Percentiles rank a stretch among this genome's conserved stretches.
These are phyloP conservation scores for Strigamia crassipes DNA, from an alignment of 2,888 invertebrate genomes.

Conservation along the genomic window DNA sequence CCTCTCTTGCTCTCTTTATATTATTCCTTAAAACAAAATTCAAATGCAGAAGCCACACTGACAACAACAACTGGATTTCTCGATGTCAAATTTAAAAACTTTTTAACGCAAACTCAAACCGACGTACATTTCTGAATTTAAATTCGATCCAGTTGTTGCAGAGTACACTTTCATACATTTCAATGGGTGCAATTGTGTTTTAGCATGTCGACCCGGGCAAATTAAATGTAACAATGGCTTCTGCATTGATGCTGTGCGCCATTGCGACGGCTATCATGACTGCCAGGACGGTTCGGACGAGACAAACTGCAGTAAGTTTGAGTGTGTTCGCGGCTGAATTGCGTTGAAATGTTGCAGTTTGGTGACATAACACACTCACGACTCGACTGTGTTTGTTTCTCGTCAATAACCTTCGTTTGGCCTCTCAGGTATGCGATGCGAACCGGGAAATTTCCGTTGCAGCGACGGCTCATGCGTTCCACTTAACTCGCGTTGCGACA, in stretches of 20 bases:
- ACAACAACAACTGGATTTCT: background rate
- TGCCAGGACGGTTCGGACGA: constrained; percentile 65
- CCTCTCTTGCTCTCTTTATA: background rate
- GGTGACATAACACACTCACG: background rate
- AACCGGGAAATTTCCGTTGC: constrained; percentile 68
- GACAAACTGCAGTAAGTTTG: constrained; percentile 62
- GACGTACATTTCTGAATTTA: background rate
- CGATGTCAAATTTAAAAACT: background rate
- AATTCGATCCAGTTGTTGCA: background rate
- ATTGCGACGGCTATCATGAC: constrained; percentile 48
- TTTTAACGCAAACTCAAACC: no score
- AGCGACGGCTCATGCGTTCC: constrained; percentile 67
- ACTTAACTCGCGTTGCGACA: constrained; percentile 68
- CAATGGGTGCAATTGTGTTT: background rate
- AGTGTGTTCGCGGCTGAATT: background rate
- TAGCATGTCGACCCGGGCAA: constrained; percentile 54
- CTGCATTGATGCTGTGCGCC: constrained; percentile 55
- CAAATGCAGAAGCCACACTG: constrained; percentile 19
- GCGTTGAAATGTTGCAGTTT: background rate
- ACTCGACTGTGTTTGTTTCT: constrained; percentile 2
- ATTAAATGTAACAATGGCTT: constrained; percentile 56
- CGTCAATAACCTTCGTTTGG: constrained; percentile 36
- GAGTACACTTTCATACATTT: background rate
- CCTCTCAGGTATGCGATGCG: constrained; percentile 43
- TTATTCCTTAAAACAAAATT: background rate